A percentile compares a stretch with the other conserved stretches of the same genome.
These are phyloP conservation scores for Gobio occitaniae DNA, from an alignment of 2,797 vertebrate species.

Conservation along the genomic window DNA sequence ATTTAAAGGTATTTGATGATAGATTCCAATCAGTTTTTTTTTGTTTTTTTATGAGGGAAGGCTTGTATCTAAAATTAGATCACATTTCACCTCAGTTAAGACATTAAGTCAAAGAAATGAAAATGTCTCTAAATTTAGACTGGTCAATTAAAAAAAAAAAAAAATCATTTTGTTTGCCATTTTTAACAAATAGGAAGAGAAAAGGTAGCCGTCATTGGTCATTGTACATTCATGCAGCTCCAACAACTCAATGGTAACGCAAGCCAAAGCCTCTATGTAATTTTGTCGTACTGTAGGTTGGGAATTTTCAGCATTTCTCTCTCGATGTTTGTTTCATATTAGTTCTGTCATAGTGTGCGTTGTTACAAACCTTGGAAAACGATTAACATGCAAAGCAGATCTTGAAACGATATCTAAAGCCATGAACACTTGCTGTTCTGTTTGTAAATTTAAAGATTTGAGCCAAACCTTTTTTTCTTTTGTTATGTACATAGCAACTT, in stretches of 20 bases:
- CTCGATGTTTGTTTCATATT: conserved; percentile 74
- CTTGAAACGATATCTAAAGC: conserved; percentile 95
- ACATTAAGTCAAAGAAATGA: conserved; percentile 25
- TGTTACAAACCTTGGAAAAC: conserved; percentile 81
- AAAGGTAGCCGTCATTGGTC: conserved; percentile 72
- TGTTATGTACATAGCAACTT: conserved; percentile 84
- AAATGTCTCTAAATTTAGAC: conserved; percentile 40
- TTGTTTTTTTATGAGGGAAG: conserved; percentile 40
- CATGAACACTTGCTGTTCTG: conserved; percentile 96
- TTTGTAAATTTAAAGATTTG: conserved; percentile 96
- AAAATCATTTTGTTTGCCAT: neutral
- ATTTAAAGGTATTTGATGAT: conserved; percentile 55
- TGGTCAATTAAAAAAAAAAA: neutral
- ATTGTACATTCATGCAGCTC: conserved; percentile 85
- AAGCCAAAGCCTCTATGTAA: conserved; percentile 97
- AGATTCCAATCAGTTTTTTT: conserved; percentile 32
- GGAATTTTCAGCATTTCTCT: conserved; percentile 83
- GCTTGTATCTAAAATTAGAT: conserved; percentile 44
- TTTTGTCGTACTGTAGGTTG: conserved; percentile 88
- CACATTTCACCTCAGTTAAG: conserved; percentile 32
- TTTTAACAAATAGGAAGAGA: conserved; percentile 63
- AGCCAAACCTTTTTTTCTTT: conserved; percentile 88
- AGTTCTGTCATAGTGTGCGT: conserved; percentile 87
- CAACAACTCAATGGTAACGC: conserved; percentile 96
- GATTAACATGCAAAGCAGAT: conserved; percentile 86